phyloP scores from a whole-genome alignment of 2,113 vertebrate species.

The Octodon degus region DNA sequence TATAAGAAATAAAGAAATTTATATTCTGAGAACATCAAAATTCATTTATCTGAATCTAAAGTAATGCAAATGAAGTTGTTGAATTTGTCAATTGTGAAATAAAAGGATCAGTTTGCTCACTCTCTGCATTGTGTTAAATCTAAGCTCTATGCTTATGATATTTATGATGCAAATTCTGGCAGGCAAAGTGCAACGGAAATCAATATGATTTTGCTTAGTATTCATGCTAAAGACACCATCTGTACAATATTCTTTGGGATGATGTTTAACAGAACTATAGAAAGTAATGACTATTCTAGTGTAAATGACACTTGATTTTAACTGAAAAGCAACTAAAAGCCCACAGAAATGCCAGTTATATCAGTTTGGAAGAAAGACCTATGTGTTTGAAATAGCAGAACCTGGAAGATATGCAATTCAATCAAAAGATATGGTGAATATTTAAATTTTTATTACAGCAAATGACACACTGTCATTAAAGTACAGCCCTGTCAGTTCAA shows the following conservation, averaged over 20 bases:
- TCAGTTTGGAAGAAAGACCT: slow-evolving; percentile 40
- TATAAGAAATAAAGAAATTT: slow-evolving; percentile 48
- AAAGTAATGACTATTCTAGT: slow-evolving; percentile 62
- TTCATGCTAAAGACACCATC: slow-evolving; percentile 63
- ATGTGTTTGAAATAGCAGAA: not conserved
- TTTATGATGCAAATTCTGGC: slow-evolving; percentile 74
- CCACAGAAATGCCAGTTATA: slow-evolving; percentile 58
- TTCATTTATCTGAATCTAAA: slow-evolving; percentile 35
- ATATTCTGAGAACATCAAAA: slow-evolving; percentile 46
- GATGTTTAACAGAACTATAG: slow-evolving; percentile 55
- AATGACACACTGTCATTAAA: not conserved
- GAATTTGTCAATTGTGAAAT: slow-evolving; percentile 35
- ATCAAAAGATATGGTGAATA: not conserved
- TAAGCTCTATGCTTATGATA: slow-evolving; percentile 52
- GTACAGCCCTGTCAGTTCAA: not conserved
- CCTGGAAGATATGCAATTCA: not conserved
- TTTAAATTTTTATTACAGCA: not conserved
- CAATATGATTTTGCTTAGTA: slow-evolving; percentile 70
- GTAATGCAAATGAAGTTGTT: slow-evolving; percentile 70
- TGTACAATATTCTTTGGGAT: slow-evolving; percentile 69
- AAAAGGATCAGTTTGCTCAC: slow-evolving; percentile 50
- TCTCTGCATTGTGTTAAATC: slow-evolving; percentile 41
- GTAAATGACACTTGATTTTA: slow-evolving; percentile 77
- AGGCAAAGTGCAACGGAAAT: slow-evolving; percentile 66
- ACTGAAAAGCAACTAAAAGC: slow-evolving; percentile 58